phyloP scores from a whole-genome alignment of 2,797 vertebrate species.

The Acanthopagrus latus region DNA sequence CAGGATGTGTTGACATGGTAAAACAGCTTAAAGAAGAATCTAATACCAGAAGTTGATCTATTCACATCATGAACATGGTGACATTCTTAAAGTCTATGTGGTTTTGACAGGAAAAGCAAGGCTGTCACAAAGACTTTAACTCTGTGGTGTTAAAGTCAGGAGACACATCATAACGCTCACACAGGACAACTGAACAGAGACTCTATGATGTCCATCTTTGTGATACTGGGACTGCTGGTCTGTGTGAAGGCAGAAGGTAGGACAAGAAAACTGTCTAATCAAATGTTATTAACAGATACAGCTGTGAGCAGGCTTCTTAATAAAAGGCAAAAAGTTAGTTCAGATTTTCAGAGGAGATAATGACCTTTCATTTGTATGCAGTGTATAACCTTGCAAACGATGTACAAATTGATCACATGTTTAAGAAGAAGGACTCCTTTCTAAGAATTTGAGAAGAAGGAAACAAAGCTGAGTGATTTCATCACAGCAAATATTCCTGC shows the following conservation, averaged over 20 bases:
- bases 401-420: neutral
- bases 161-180: neutral
- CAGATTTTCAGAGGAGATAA: no score
- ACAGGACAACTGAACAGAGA: neutral
- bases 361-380: no score
- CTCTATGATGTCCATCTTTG: slow-evolving; percentile 7
- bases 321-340: no score
- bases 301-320: neutral
- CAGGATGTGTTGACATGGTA: neutral
- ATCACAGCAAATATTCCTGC: neutral
- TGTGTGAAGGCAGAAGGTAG: slow-evolving; percentile 16
- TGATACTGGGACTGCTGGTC: slow-evolving; percentile 31
- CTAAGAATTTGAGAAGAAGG: neutral
- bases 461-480: neutral
- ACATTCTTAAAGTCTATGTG: neutral
- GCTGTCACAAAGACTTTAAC: neutral
- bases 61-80: no score
- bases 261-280: neutral
- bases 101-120: neutral
- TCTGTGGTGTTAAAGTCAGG: neutral
- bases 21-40: no score
- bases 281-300: neutral
- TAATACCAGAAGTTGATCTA: no score
- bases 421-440: neutral
- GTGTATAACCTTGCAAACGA: neutral